Evolutionary conservation across 2,113 vertebrate genomes (phyloP).

Genomic region (Tachysurus vachellii): DNA sequence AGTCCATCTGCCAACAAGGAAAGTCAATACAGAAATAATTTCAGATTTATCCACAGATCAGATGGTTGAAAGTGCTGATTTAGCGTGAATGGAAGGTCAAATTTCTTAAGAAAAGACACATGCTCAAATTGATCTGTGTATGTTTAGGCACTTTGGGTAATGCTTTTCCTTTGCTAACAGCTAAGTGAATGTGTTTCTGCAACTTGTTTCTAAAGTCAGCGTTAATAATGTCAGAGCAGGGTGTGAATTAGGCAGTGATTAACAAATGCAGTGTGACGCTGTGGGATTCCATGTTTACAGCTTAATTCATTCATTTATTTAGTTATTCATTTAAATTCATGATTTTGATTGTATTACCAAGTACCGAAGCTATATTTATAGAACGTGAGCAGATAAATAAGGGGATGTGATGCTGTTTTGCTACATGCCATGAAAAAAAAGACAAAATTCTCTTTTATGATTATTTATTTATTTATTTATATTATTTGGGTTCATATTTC

Average conservation of each 20-base stretch:
- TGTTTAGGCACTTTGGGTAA: background rate
- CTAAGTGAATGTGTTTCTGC: background rate
- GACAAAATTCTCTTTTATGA: constrained; percentile 54
- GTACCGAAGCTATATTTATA: background rate
- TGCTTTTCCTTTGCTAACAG: constrained; percentile 8
- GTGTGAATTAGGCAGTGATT: constrained; percentile 27
- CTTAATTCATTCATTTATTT: constrained; percentile 40
- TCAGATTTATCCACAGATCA: background rate
- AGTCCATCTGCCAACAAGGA: background rate
- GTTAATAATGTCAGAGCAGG: constrained; percentile 5
- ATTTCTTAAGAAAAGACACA: background rate
- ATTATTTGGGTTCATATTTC: constrained; percentile 71
- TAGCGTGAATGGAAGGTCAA: background rate
- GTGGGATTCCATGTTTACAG: constrained; percentile 43
- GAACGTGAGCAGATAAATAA: background rate
- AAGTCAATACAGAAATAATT: background rate
- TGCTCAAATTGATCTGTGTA: background rate
- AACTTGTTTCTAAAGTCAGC: constrained; percentile 15
- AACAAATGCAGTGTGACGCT: constrained; percentile 32
- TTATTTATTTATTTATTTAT: constrained; percentile 76
- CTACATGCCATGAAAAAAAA: background rate
- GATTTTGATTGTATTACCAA: background rate
- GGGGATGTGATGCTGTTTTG: background rate
- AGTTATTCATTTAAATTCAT: background rate
- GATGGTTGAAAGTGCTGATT: background rate